Percentiles rank a stretch among this genome's conserved stretches.
Conservation (phyloP, 2,113 vertebrate species). For the Sinocyclocheilus rhinocerous region DNA sequence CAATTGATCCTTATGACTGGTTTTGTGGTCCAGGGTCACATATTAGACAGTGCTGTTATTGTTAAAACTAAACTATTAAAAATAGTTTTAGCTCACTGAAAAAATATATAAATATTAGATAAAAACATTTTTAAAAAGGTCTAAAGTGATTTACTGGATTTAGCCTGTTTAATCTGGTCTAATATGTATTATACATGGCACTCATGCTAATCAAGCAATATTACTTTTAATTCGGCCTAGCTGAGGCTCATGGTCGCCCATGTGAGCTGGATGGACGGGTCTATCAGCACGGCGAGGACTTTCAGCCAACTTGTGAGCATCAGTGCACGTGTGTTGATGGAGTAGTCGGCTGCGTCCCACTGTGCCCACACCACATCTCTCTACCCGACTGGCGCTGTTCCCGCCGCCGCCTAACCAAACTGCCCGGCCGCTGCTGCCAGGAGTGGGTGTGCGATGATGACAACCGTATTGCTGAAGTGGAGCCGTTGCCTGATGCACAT, state of each 20-base stretch:
- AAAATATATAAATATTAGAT: too few species aligned
- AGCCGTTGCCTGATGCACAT: background rate
- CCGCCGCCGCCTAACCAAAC: slow-evolving; percentile 56
- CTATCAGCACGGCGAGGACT: slow-evolving; percentile 70
- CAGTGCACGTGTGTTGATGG: slow-evolving; percentile 70
- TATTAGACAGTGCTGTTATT: background rate
- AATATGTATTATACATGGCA: background rate
- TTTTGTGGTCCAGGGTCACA: too few species aligned
- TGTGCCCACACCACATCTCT: slow-evolving; percentile 66
- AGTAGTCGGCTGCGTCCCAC: slow-evolving; percentile 67
- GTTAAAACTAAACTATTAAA: background rate
- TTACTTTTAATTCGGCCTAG: slow-evolving; percentile 42
- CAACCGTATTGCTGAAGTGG: slow-evolving; percentile 61
- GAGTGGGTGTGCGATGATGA: slow-evolving; percentile 66
- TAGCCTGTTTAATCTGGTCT: background rate
- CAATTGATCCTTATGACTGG: too few species aligned
- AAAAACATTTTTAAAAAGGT: background rate
- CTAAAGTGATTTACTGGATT: background rate
- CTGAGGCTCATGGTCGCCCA: slow-evolving; percentile 63
- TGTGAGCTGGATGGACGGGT: slow-evolving; percentile 65
- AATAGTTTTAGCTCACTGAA: background rate
- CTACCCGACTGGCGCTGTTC: slow-evolving; percentile 61
- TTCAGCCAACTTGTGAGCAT: slow-evolving; percentile 67
- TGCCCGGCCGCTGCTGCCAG: slow-evolving; percentile 64
- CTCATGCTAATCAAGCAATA: slow-evolving; percentile 2